phyloP scores from a whole-genome alignment of 1,140 invertebrate species.

The Samia ricini region DNA sequence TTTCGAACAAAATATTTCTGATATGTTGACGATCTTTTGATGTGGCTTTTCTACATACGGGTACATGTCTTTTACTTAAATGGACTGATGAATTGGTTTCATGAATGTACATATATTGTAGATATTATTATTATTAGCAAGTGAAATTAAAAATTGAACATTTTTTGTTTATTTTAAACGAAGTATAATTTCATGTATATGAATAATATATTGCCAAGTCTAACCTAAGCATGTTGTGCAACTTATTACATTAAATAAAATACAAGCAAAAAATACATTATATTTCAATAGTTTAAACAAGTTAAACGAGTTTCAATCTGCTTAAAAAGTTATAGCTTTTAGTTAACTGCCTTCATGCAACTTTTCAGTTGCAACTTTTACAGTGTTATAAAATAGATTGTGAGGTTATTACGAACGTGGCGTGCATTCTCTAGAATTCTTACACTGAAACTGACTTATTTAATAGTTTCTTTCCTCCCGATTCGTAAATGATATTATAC shows the following conservation, averaged over 20 bases:
- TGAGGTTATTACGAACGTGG: conserved; percentile 1
- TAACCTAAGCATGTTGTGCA: too few relatives aligned
- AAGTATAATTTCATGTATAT: too few relatives aligned
- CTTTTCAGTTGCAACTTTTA: conserved; percentile 15
- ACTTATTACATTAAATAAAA: not conserved
- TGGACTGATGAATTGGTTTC: too few relatives aligned
- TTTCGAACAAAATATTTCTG: too few relatives aligned
- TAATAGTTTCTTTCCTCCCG: not conserved
- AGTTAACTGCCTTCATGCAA: conserved; percentile 8
- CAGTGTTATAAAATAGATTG: conserved; percentile 4
- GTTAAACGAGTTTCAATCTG: too few relatives aligned
- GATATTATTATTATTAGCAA: too few relatives aligned
- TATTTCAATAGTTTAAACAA: not conserved
- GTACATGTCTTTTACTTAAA: too few relatives aligned
- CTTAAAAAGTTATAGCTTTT: conserved; percentile 9
- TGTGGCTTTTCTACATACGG: too few relatives aligned
- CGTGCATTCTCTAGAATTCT: not conserved
- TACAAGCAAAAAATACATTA: not conserved
- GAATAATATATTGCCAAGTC: too few relatives aligned
- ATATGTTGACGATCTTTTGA: not conserved
- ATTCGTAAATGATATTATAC: not conserved
- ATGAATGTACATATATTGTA: too few relatives aligned
- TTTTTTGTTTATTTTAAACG: too few relatives aligned
- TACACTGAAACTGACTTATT: not conserved
- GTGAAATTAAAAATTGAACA: too few relatives aligned